These are phyloP conservation scores for Choristoneura fumiferana DNA, from an alignment of 1,140 invertebrate species.

Conservation along the genomic window DNA sequence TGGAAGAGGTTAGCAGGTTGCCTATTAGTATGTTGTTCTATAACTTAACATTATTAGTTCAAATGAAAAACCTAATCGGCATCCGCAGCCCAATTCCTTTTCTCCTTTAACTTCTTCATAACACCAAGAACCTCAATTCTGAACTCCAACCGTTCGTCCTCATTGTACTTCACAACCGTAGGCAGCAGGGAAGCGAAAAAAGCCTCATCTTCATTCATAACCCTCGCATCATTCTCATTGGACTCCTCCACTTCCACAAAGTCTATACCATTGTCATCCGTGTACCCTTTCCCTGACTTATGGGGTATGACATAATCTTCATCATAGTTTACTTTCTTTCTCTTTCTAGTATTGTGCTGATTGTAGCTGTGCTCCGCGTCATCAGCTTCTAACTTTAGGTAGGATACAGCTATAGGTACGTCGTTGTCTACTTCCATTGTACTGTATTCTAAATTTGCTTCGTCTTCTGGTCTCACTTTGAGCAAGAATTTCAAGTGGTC, in stretches of 20 bases:
- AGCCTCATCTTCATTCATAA: constrained; percentile 72
- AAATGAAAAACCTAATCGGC: not conserved
- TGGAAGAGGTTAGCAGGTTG: no score
- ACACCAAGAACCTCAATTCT: constrained; percentile 62
- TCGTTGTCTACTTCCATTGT: constrained; percentile 20
- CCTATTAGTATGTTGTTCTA: no score
- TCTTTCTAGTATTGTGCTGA: not conserved
- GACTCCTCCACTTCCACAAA: constrained; percentile 48
- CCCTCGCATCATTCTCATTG: constrained; percentile 43
- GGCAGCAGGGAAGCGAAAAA: constrained; percentile 69
- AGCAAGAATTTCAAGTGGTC: constrained; percentile 57
- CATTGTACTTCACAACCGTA: constrained; percentile 60
- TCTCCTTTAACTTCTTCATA: constrained; percentile 64
- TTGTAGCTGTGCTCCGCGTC: not conserved
- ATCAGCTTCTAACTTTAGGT: not conserved
- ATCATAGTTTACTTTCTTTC: not conserved
- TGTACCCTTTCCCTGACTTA: constrained; percentile 18
- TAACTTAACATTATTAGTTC: no score
- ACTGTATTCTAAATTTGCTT: constrained; percentile 16
- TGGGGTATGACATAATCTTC: constrained; percentile 13
- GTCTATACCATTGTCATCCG: constrained; percentile 36
- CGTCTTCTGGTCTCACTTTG: constrained; percentile 37
- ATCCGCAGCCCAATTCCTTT: constrained; percentile 39
- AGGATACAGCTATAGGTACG: constrained; percentile 2
- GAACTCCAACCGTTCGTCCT: constrained; percentile 65